phyloP scores from a whole-genome alignment of 2,113 vertebrate species.

The Neofelis nebulosa region DNA sequence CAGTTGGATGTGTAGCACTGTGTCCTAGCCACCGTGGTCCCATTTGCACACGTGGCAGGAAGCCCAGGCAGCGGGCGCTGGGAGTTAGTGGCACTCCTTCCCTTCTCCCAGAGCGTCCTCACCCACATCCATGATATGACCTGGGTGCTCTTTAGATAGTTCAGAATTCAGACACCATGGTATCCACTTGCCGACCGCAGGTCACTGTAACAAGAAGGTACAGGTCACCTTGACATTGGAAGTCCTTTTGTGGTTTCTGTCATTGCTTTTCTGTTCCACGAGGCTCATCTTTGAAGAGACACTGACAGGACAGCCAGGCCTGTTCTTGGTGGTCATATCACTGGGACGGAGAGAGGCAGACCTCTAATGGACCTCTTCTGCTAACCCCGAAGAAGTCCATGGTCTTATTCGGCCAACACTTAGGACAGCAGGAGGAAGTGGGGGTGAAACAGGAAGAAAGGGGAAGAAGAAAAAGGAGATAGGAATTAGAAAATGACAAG shows the following conservation, averaged over 20 bases:
- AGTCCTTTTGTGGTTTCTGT: neutral
- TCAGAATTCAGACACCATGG: neutral
- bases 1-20: accelerated
- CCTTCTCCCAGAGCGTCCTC: neutral
- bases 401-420: neutral
- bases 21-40: neutral
- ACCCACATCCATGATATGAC: neutral
- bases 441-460: neutral
- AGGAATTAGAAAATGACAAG: neutral
- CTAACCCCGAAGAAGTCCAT: neutral
- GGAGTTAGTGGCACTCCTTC: too few relatives aligned
- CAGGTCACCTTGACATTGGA: neutral
- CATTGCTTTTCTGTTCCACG: neutral
- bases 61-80: neutral
- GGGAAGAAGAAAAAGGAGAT: neutral
- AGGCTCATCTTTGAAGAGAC: neutral
- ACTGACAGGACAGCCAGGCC: neutral
- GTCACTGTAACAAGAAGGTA: neutral
- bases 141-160: neutral
- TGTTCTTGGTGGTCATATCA: accelerated
- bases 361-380: neutral
- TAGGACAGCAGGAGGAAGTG: neutral
- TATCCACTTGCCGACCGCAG: neutral
- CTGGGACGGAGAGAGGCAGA: neutral
- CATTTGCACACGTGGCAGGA: neutral